Evolutionary conservation across 2,113 vertebrate species (phyloP).

Genomic region (Tringa solitaria): DNA sequence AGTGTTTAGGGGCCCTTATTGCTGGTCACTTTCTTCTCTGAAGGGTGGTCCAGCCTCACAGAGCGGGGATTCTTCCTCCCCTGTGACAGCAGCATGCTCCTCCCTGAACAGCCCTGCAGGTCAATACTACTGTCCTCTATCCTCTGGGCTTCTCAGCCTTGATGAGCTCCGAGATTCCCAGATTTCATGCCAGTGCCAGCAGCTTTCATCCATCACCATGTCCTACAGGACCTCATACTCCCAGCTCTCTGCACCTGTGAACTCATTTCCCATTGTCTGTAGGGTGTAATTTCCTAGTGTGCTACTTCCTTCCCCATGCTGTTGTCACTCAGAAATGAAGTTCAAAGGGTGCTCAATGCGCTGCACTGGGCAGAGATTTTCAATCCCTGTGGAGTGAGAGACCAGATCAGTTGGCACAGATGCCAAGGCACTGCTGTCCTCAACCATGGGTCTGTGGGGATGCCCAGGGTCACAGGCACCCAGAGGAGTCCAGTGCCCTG

Average conservation of each 20-base stretch:
- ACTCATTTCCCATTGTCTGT: not conserved
- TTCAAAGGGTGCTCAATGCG: not conserved
- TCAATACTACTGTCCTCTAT: fast-evolving
- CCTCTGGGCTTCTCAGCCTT: not conserved
- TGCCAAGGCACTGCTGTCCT: not conserved
- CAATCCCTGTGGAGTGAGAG: not conserved
- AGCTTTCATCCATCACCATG: not conserved
- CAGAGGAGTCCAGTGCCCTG: not conserved
- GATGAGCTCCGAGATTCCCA: not conserved
- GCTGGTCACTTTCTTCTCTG: not conserved
- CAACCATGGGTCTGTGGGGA: not conserved
- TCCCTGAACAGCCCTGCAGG: not conserved
- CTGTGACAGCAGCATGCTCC: not conserved
- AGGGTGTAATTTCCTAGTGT: not conserved
- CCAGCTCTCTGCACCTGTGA: not conserved
- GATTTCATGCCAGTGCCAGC: not conserved
- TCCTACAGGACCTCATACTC: not conserved
- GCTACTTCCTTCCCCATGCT: not conserved
- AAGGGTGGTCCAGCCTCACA: not conserved
- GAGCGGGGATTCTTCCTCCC: not conserved
- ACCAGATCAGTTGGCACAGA: not conserved
- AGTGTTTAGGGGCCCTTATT: not conserved
- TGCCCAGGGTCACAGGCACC: not conserved
- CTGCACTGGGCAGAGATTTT: not conserved
- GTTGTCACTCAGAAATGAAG: not conserved